Base-by-base conservation (phyloP, 2,888 invertebrate genomes). In the Zhuqinia jingwanae region DNA sequence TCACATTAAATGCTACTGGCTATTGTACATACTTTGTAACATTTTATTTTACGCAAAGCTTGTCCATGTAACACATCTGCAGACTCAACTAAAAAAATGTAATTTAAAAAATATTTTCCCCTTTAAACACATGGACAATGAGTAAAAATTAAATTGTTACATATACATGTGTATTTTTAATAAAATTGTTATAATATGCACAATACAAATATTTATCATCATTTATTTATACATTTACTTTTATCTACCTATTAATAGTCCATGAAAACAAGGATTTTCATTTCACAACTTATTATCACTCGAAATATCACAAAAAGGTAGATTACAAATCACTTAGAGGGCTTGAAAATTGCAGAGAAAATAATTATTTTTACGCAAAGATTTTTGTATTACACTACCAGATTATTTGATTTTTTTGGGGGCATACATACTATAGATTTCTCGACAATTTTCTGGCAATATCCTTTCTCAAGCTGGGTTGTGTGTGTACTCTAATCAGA, bases 271-370 rank as follows among this genome's bases (percentile, higher is more conserved):
- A 65, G 65, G 42, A 3, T 65, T 65, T 65, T 65, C 13, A 11
- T 22, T 27, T 11, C 27, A 1, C 17, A 20, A 27, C 36, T 60
- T 60, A 65, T 65, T 65, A 65, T 36, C n/a, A 36, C 65, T 36
- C 36, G 17, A 65, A 65, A 65, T 65, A 65, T 65, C 36, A 36
- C 65, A 65, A 65, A 65, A 65, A 65, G 36, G 17, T 65, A 10
- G 25, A 25, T 1, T 60, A 17, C 42, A 65, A n/a, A 65, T 65
- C 36, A 65, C 15, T 65, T 65, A 65, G 17, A 65, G 20, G 20
- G 42, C 42, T 65, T 17, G 42, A 65, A 65, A 65, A 65, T 65
- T 65, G 30, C 17, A 17, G 11, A 42, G 65, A 17, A 65, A 65
- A 65, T n/a, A 65, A 5, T 42, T 10, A 11, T 20, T 10, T 65